These are phyloP conservation scores for Nesoenas mayeri DNA, from an alignment of 2,113 vertebrate species.

Conservation along the genomic window DNA sequence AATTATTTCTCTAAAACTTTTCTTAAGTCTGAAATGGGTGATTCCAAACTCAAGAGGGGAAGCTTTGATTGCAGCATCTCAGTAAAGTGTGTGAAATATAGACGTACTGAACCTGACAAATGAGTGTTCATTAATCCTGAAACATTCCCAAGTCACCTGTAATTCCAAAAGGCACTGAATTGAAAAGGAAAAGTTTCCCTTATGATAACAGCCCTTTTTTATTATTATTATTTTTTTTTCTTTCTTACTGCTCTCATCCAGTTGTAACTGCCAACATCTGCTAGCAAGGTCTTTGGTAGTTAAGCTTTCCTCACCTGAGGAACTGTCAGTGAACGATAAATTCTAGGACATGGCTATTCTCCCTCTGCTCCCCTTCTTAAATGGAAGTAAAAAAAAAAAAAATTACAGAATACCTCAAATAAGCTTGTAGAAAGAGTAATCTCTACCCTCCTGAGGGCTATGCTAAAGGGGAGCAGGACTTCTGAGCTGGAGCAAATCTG, in stretches of 20 bases:
- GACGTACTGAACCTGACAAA: background rate
- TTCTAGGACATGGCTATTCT: background rate
- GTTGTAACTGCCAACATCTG: background rate
- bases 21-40: slow-evolving; percentile 12
- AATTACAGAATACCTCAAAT: background rate
- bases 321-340: background rate
- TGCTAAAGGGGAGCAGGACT: background rate
- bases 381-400: background rate
- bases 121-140: background rate
- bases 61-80: background rate
- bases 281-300: background rate
- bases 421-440: background rate
- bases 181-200: background rate
- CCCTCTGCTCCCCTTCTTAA: background rate
- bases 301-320: background rate
- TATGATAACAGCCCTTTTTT: background rate
- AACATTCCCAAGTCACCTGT: background rate
- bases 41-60: background rate
- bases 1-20: background rate
- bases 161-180: background rate
- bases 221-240: background rate
- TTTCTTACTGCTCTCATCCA: background rate
- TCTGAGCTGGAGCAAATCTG: background rate
- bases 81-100: background rate
- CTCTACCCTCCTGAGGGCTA: background rate